These are phyloP conservation scores for Gymnarchus niloticus DNA, from an alignment of 2,113 vertebrate genomes.

Conservation along the genomic window DNA sequence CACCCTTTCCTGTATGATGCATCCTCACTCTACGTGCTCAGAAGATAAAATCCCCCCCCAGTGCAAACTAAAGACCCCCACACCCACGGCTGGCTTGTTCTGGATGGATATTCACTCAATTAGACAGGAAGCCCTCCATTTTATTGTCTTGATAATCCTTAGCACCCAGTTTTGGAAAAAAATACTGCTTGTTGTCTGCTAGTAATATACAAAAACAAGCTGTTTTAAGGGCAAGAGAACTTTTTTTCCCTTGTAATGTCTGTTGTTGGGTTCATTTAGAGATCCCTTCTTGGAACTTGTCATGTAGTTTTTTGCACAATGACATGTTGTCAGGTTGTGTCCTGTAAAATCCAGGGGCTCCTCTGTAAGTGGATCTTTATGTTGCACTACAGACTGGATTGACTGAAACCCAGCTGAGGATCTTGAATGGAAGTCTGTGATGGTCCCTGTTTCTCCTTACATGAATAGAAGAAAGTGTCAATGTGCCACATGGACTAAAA, in stretches of 20 bases:
- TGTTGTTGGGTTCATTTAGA: not conserved
- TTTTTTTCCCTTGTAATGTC: not conserved
- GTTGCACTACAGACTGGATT: not conserved
- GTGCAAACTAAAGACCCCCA: not conserved
- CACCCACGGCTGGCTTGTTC: not conserved
- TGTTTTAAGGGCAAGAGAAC: not conserved
- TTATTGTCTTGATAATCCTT: not conserved
- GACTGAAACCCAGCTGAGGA: not conserved
- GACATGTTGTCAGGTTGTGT: not conserved
- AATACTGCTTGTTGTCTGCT: not conserved
- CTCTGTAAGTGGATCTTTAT: not conserved
- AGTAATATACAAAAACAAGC: not conserved
- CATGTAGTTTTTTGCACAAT: not conserved
- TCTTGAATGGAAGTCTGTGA: not conserved
- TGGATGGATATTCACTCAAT: constrained; percentile 12
- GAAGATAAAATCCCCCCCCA: not conserved
- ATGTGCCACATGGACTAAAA: not conserved
- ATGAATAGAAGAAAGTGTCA: not conserved
- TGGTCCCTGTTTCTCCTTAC: not conserved
- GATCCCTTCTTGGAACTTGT: not conserved
- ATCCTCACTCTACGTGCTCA: not conserved
- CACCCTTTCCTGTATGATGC: not conserved
- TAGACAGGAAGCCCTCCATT: not conserved
- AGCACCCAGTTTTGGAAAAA: not conserved
- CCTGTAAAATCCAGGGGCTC: not conserved